A percentile compares a stretch with the other conserved stretches of the same genome.
Evolutionary conservation across 2,797 vertebrate genomes (phyloP).

Genomic region (Atherinosoma microstoma): DNA sequence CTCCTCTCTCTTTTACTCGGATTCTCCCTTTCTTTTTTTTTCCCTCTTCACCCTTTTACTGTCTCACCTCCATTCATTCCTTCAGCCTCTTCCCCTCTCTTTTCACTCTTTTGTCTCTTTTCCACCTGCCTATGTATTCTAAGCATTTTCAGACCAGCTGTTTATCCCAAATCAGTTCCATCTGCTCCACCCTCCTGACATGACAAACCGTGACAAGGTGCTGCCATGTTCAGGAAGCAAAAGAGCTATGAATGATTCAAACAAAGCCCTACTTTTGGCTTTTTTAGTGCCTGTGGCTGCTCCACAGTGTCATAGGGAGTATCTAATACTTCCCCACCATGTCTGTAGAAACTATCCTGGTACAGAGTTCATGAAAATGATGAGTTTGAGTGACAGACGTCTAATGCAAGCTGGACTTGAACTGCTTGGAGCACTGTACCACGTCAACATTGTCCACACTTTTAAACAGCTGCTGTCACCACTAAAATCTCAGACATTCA

Average conservation of each 20-base stretch:
- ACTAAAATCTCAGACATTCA: no score
- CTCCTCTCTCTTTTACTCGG: conserved; percentile 26
- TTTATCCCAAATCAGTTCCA: conserved; percentile 16
- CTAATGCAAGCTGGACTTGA: no score
- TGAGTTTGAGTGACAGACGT: no score
- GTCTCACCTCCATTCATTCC: conserved; percentile 7
- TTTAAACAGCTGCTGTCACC: no score
- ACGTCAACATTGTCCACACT: no score
- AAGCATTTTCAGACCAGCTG: background rate
- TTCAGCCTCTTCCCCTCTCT: background rate
- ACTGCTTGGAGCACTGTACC: no score
- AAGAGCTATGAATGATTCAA: background rate
- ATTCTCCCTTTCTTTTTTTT: conserved; percentile 6
- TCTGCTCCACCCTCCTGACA: background rate
- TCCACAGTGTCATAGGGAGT: background rate
- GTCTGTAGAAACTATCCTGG: background rate
- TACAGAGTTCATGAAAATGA: no score
- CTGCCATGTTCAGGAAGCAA: conserved; percentile 7
- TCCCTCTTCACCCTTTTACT: background rate
- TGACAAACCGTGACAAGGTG: conserved; percentile 16
- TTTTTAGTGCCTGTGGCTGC: background rate
- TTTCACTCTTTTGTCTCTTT: conserved; percentile 6
- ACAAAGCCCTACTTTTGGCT: background rate
- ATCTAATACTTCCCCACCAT: background rate
- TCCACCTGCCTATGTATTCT: conserved; percentile 1